Base-by-base conservation (phyloP, 2,888 invertebrate species). In the Desoria tigrina region DNA sequence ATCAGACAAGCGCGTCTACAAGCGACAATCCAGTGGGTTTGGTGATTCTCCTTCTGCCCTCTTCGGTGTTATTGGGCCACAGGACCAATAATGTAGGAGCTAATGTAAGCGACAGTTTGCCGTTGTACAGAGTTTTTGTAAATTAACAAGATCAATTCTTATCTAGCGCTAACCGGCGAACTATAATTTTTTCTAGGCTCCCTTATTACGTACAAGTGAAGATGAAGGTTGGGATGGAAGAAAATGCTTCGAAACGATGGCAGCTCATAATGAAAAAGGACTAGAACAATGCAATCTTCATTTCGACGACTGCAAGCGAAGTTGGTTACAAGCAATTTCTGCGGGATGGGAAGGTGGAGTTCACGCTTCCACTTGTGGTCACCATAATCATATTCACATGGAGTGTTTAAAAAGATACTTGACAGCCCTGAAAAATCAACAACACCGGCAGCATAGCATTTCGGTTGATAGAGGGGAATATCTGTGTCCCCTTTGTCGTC, bases 351-450 rank as follows among this genome's bases (percentile, higher is more conserved):
- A 92, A 81, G 92, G 92, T 71, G 96, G 58, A 7, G 92, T 96
- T 60, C 90, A 92, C 81, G 91, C 94, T 60, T 91, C 92, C 81
- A 92, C 96, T 1, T 98, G 98, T 83, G 97, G 98, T 0, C 99
- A 99, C 82, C n/a, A n/a, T n/a, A n/a, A n/a, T n/a, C 93, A 94
- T 81, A 86, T 98, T 66, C 98, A 99, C 83, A 85, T 96, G 77
- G 90, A 92, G 79, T 99, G 99, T 81, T 87, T 95, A 78, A 89
- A 90, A 79, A 88, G 93, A 0, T 99, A 98, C 83, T 84, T 95
- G 77, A 87, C 88, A 77, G 90, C 95, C 37, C 84, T 97, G 69
- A 85, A 88, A 76, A 87, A 87, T 69, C 88, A 89, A 74, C 89
- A 90, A 79, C n/a, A n/a, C n/a, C 84, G 90, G 32, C 86, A 87